Evolutionary conservation across 2,797 vertebrate species (phyloP), one percentile per base, ranked within the genome.

Genomic region (Enteromius paludinosus): DNA sequence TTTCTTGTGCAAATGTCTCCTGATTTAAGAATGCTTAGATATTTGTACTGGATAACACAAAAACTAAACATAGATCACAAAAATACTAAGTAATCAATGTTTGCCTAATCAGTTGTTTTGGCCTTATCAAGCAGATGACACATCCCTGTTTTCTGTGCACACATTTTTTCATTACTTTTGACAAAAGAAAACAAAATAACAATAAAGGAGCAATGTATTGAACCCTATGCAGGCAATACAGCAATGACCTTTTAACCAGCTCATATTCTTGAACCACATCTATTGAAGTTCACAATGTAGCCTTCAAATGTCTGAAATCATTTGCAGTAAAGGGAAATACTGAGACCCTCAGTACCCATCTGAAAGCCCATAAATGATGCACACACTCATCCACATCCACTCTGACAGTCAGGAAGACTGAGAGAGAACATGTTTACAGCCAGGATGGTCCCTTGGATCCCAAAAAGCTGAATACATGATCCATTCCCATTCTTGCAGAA

Each of bases 231-330:
- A 30, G 41, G 11, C 41, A 49, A 64, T 47, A 61, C 52, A 45
- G 66, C 10, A 45, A 6, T 81, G 43, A 74, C 64, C 25, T 77
- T 64, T 76, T 69, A 62, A 59, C 10, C 35, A 18, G 33, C 43
- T 2, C 43, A 38, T 69, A n/a, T 52, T 49, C 49, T 23, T 30
- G 1, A 30, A 45, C n/a, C 41, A 66, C 49, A 38, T 38, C 38
- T 38, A 38, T 9, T 38, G 38, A 61, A 18, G 59, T 79, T 74
- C 38, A 59, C 62, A 66, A 85, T 83, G 71, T 68, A 72, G 84
- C 85, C 84, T 18, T 41, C 83, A 38, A 82, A 83, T 71, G 69
- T 85, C 84, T 89, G 76, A 87, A 87, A 88, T 88, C 87, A 86
- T 84, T 90, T 52, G 43, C 82, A 75, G 71, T 76, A 45, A 68